Conservation (phyloP, 2,888 invertebrate genomes). For the Heliconius charithonia region DNA sequence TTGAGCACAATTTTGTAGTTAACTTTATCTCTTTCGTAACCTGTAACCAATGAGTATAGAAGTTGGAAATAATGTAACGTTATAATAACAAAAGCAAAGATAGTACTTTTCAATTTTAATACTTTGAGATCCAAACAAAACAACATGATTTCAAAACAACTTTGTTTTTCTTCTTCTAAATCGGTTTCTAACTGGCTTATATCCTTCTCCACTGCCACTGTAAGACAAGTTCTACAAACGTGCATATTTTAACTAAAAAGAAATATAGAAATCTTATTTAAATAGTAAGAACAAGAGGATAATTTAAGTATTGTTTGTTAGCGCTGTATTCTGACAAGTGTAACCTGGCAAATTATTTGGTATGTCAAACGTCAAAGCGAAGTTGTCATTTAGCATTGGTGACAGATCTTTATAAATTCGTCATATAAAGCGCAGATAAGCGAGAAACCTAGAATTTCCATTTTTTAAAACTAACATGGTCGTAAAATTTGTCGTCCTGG, state of each 20-base stretch:
- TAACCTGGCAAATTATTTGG: background rate
- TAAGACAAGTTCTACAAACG: constrained; percentile 65
- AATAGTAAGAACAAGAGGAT: background rate
- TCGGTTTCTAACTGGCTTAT: constrained; percentile 54
- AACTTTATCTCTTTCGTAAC: constrained; percentile 56
- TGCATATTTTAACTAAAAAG: constrained; percentile 27
- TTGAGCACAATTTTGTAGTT: constrained; percentile 64
- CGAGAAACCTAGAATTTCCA: too few relatives aligned
- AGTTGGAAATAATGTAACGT: background rate
- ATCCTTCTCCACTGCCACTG: constrained; percentile 55
- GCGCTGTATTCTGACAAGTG: background rate
- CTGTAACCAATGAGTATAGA: constrained; percentile 51
- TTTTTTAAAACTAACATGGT: too few relatives aligned
- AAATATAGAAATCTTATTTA: constrained; percentile 4
- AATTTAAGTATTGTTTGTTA: background rate
- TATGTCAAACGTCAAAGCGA: background rate
- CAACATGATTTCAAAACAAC: constrained; percentile 58
- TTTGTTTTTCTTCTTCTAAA: constrained; percentile 50
- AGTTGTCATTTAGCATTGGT: background rate
- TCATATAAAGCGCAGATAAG: too few relatives aligned
- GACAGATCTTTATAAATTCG: background rate
- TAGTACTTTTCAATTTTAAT: constrained; percentile 34
- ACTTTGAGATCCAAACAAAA: constrained; percentile 71
- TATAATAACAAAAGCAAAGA: background rate
- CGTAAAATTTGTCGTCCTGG: too few relatives aligned